These are phyloP conservation scores for Erpornis zantholeuca DNA, from an alignment of 2,113 vertebrate genomes.

Conservation along the genomic window DNA sequence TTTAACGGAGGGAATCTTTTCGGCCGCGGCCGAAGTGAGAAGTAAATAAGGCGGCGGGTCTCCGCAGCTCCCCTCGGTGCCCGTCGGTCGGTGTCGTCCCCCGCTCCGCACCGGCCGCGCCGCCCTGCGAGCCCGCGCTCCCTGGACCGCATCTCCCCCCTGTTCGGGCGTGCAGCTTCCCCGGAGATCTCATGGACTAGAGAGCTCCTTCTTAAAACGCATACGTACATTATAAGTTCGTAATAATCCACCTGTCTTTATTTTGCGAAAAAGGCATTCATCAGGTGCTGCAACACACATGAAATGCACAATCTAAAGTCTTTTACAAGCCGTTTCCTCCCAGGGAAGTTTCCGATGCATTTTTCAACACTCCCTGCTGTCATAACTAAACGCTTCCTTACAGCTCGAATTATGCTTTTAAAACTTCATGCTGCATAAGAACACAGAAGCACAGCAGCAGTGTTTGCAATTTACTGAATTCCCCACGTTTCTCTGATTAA, in stretches of 20 bases:
- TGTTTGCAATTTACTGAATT: not conserved
- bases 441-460: not conserved
- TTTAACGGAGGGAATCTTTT: too few species aligned
- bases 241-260: not conserved
- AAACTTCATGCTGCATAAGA: not conserved
- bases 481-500: not conserved
- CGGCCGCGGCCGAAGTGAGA: not conserved
- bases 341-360: not conserved
- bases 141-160: fast-evolving
- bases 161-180: not conserved
- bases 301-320: not conserved
- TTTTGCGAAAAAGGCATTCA: not conserved
- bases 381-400: not conserved
- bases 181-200: fast-evolving
- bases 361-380: not conserved
- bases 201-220: not conserved
- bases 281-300: not conserved
- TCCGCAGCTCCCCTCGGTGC: not conserved
- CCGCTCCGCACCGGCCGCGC: not conserved
- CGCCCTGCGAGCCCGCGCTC: not conserved
- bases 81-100: not conserved
- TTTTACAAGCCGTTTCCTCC: not conserved
- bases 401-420: not conserved
- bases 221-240: not conserved
- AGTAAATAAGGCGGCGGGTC: not conserved